Percentiles rank a stretch among this genome's conserved stretches.
Evolutionary conservation across 2,113 vertebrate genomes (phyloP).

Genomic region (Sapajus apella): DNA sequence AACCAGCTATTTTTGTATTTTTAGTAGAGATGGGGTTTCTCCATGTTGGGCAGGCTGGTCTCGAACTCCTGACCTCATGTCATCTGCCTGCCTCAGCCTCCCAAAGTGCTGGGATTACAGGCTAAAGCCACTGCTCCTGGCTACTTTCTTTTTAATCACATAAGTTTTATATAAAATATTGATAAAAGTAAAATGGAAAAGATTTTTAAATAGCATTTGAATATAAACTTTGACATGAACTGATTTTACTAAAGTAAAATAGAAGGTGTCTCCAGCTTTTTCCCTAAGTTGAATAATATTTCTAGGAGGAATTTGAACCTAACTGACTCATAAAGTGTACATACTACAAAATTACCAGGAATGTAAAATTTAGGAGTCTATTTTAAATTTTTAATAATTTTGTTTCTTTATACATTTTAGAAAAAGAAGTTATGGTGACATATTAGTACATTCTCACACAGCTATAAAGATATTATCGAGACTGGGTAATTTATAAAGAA

Average conservation of each 20-base stretch:
- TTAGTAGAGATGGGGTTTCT: no score
- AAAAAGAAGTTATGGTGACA: not conserved
- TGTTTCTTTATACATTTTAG: not conserved
- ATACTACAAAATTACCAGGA: not conserved
- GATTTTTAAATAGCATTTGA: not conserved
- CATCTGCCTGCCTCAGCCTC: no score
- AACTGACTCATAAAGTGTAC: not conserved
- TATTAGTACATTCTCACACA: no score
- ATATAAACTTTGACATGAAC: not conserved
- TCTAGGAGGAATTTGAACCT: not conserved
- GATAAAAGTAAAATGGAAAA: not conserved
- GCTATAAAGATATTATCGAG: no score
- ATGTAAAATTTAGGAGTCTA: not conserved
- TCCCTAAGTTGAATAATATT: not conserved
- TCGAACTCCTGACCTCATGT: no score
- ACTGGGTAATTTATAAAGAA: no score
- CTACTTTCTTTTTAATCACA: not conserved
- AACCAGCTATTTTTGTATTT: no score
- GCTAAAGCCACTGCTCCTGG: no score
- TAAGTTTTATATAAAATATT: not conserved
- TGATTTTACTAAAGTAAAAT: not conserved
- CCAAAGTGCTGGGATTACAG: no score
- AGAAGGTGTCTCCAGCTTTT: not conserved
- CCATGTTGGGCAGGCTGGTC: no score
- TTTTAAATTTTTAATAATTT: not conserved